Evolutionary conservation across 2,888 invertebrate species (phyloP).

Genomic region (Agonum fuliginosum): DNA sequence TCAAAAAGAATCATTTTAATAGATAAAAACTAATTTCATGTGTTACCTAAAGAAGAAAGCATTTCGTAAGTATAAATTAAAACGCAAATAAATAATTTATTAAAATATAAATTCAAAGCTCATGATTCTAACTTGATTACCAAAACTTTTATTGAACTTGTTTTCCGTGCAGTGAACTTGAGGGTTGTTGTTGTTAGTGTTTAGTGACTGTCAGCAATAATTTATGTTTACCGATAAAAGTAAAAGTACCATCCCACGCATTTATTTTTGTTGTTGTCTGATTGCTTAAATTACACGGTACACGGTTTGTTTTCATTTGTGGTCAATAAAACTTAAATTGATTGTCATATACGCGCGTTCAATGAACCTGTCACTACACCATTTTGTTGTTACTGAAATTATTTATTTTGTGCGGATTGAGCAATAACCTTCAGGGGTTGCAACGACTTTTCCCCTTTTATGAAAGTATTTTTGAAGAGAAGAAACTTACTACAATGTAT

Average conservation of each 20-base stretch:
- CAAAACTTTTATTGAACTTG: background rate
- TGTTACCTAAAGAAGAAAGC: too few relatives aligned
- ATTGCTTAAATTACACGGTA: constrained; percentile 2
- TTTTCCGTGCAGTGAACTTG: background rate
- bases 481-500: background rate
- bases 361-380: background rate
- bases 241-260: background rate
- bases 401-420: background rate
- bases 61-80: too few relatives aligned
- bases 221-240: constrained; percentile 2
- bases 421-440: background rate
- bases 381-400: background rate
- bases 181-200: too few relatives aligned
- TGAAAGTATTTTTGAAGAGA: background rate
- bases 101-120: too few relatives aligned
- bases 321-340: constrained; percentile 6
- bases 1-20: too few relatives aligned
- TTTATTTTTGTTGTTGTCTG: background rate
- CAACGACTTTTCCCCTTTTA: background rate
- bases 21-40: too few relatives aligned
- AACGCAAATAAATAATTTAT: too few relatives aligned
- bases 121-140: background rate
- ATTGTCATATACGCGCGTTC: background rate
- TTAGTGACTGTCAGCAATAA: background rate
- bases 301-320: background rate